These are phyloP conservation scores for Salticus scenicus DNA, from an alignment of 2,888 invertebrate genomes.

Conservation along the genomic window DNA sequence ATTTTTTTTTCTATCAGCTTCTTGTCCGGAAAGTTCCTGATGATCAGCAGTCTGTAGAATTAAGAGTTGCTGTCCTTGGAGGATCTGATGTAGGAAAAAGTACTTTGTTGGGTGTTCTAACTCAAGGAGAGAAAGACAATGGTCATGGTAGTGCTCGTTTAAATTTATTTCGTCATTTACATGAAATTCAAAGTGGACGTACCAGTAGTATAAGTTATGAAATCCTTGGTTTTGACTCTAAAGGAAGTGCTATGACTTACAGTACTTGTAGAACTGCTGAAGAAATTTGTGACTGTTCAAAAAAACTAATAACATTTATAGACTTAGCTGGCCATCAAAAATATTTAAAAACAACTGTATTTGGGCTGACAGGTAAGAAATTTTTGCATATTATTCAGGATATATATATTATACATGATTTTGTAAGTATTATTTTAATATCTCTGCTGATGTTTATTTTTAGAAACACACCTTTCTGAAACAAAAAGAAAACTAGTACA, in stretches of 20 bases:
- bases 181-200: conserved; percentile 94
- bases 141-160: conserved; percentile 94
- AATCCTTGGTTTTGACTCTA: conserved; percentile 92
- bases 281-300: conserved; percentile 93
- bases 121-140: conserved; percentile 96
- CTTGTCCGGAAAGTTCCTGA: conserved; percentile 90
- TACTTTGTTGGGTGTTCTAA: conserved; percentile 94
- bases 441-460: too few relatives aligned
- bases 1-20: conserved; percentile 82
- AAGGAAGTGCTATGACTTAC: conserved; percentile 73
- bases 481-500: too few relatives aligned
- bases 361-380: conserved; percentile 83
- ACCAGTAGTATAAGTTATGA: conserved; percentile 97
- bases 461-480: too few relatives aligned
- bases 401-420: too few relatives aligned
- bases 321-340: conserved; percentile 97
- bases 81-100: conserved; percentile 98
- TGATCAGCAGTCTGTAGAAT: conserved; percentile 90
- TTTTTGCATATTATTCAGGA: too few relatives aligned
- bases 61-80: conserved; percentile 94
- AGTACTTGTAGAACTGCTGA: conserved; percentile 72
- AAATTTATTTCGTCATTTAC: conserved; percentile 91
- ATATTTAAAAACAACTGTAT: conserved; percentile 95
- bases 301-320: conserved; percentile 94
- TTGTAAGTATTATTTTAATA: too few relatives aligned